Base-by-base conservation (phyloP, 2,797 vertebrate genomes). In the Varecia variegata region DNA sequence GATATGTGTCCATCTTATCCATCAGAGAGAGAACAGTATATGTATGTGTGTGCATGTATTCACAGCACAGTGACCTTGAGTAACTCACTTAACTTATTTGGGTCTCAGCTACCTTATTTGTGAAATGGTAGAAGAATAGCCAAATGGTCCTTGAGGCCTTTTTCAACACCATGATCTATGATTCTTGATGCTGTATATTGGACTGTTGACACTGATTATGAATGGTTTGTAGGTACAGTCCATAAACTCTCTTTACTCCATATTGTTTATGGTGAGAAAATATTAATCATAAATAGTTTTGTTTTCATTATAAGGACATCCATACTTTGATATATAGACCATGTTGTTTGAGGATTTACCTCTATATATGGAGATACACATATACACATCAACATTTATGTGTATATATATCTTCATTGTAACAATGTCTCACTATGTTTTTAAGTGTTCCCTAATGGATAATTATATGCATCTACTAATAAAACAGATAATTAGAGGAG, bases 401-500 rank as follows among this genome's bases (percentile, higher is more conserved):
- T 52, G n/a, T 83, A 7, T 77, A 32, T 92, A 27, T 88, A 82
- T 96, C 94, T 96, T 97, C 89, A 80, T 96, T 56, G 14, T 81
- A 95, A 91, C 56, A 96, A 43, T 93, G 11, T 96, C 97, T 98
- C 96, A 71, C 96, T 96, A 85, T 54, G 3, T 92, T 93, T 96
- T 92, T 95, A 96, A 98, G 92, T 96, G 67, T 54, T 97, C 65
- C 79, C 81, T 97, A 85, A 97, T 80, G 43, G 17, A 92, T 96
- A 74, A 27, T 88, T 93, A 94, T 91, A 62, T 3, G 45, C 84
- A 93, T 97, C 60, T 58, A 83, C 85, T 97, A 97, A 97, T 96
- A 91, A 98, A 97, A 95, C n/a, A 96, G 93, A 95, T 97, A 96
- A 97, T 97, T 97, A 97, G 76, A 50, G 92, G 58, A 94, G 77